Percentiles rank a stretch among this genome's conserved stretches.
Conservation (phyloP, 2,888 invertebrate genomes). For the Thecophora atra region DNA sequence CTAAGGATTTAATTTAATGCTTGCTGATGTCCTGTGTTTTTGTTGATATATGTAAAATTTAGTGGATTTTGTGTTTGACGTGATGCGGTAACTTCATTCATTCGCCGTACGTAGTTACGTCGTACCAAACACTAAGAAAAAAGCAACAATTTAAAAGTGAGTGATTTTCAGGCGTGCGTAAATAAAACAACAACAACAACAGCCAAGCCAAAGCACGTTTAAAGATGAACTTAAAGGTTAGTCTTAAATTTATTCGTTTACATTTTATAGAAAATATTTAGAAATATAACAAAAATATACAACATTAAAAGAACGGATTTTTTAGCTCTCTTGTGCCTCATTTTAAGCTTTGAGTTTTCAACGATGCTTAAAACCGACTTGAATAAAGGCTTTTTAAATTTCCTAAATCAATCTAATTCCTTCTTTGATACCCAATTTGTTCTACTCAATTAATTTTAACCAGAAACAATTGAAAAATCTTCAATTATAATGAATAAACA, state of each 20-base stretch:
- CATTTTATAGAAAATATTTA: background rate
- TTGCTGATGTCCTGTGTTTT: background rate
- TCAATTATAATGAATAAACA: background rate
- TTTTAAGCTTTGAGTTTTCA: background rate
- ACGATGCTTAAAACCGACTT: too few species aligned
- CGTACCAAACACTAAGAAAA: background rate
- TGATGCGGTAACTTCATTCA: background rate
- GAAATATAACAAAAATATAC: background rate
- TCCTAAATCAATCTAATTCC: too few species aligned
- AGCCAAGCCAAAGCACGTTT: background rate
- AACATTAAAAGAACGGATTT: background rate
- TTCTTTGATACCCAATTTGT: too few species aligned
- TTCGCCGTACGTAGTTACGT: background rate
- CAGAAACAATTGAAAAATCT: background rate
- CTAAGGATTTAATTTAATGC: background rate
- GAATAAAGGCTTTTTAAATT: too few species aligned
- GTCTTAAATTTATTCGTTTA: constrained; percentile 3
- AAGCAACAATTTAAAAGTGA: background rate
- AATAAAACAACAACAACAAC: constrained; percentile 23
- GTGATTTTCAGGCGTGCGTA: too few species aligned
- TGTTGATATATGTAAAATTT: background rate
- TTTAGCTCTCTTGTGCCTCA: background rate
- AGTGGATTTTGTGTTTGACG: background rate
- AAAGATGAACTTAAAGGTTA: constrained; percentile 28
- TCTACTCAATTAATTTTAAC: background rate